Conservation (phyloP, 2,888 invertebrate species). For the Synergus umbraculus region DNA sequence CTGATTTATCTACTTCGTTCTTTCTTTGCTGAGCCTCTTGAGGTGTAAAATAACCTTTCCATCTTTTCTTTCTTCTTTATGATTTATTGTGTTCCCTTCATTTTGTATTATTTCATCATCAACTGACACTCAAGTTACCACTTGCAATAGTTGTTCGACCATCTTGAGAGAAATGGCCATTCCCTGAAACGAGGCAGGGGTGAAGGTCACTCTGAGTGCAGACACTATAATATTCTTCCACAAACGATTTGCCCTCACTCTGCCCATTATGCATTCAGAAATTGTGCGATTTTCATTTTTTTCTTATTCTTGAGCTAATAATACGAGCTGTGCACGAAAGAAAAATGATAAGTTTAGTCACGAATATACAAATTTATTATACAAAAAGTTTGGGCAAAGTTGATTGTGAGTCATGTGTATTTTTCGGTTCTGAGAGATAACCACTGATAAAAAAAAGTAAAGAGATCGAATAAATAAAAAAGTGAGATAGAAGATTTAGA, state of each 20-base stretch:
- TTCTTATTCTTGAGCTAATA: not conserved
- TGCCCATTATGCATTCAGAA: conserved; percentile 20
- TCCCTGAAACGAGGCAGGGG: conserved; percentile 9
- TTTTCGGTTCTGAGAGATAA: no score
- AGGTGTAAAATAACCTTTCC: conserved; percentile 1
- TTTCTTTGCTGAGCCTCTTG: conserved; percentile 23
- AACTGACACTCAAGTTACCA: conserved; percentile 1
- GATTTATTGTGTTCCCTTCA: not conserved
- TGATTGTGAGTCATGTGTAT: no score
- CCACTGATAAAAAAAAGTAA: no score
- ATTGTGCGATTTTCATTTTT: conserved; percentile 6
- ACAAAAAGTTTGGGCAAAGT: not conserved
- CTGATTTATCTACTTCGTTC: not conserved
- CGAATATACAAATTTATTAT: not conserved
- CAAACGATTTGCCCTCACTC: not conserved
- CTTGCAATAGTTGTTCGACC: not conserved
- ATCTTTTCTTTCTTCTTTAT: not conserved
- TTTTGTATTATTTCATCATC: conserved; percentile 11
- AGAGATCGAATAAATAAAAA: no score
- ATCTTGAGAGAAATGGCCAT: conserved; percentile 8
- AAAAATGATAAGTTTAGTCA: not conserved
- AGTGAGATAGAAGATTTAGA: no score
- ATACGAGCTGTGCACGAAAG: not conserved
- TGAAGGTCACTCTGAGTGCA: conserved; percentile 25
- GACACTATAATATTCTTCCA: conserved; percentile 23